Evolutionary conservation across 2,113 vertebrate species (phyloP).

Genomic region (Alethe castanea): DNA sequence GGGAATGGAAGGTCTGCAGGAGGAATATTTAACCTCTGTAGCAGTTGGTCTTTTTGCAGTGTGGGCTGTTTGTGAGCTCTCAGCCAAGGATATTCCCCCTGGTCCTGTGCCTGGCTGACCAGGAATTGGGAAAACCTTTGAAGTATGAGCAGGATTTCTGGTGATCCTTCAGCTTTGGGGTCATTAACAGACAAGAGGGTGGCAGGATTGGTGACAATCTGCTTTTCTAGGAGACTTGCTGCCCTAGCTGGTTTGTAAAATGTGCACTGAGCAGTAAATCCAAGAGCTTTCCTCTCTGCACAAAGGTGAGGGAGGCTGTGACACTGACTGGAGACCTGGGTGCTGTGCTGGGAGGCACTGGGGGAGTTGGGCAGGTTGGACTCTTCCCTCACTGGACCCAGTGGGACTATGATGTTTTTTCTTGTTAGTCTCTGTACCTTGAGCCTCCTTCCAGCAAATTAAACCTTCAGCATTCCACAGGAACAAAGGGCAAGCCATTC

Average conservation of each 20-base stretch:
- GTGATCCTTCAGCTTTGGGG: background rate
- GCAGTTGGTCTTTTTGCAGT: background rate
- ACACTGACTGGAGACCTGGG: background rate
- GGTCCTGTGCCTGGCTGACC: background rate
- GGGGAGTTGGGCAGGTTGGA: background rate
- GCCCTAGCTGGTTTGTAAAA: background rate
- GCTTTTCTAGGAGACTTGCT: background rate
- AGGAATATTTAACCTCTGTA: background rate
- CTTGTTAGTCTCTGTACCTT: background rate
- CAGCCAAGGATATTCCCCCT: background rate
- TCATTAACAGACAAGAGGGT: background rate
- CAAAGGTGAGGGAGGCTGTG: background rate
- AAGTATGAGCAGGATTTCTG: background rate
- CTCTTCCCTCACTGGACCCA: background rate
- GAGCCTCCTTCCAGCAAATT: background rate
- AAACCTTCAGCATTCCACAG: background rate
- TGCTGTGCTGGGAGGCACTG: background rate
- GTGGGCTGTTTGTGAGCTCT: background rate
- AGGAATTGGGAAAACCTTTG: background rate
- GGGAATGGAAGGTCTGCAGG: background rate
- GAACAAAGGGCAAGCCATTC: background rate
- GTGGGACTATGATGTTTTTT: background rate
- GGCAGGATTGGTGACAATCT: background rate
- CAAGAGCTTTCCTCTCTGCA: rapidly evolving
- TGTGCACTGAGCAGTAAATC: background rate